Conservation (phyloP, 2,888 invertebrate species). For the Junonia oenone region DNA sequence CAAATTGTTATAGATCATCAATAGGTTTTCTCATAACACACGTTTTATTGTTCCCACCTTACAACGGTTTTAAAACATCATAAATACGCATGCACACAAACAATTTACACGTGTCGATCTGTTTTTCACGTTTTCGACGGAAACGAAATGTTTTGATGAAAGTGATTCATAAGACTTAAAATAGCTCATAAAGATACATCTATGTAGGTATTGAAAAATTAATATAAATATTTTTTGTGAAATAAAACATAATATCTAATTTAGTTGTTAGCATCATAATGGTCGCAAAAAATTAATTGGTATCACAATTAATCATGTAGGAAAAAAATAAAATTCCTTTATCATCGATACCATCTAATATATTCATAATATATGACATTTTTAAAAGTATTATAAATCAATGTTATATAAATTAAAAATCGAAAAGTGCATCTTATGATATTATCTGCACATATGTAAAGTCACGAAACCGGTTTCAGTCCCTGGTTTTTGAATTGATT, state of each 20-base stretch:
- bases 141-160: conserved; percentile 9
- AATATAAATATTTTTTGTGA: neutral
- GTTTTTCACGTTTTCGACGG: conserved; percentile 12
- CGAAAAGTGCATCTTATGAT: conserved; percentile 40
- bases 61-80: conserved; percentile 1
- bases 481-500: conserved; percentile 27
- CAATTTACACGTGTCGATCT: conserved; percentile 13
- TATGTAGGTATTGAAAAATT: neutral
- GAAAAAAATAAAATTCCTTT: conserved; percentile 6
- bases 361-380: conserved; percentile 21
- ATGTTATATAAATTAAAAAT: conserved; percentile 30
- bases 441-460: conserved; percentile 32
- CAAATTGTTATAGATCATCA: too few species aligned
- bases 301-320: conserved; percentile 9
- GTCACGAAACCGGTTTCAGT: conserved; percentile 28
- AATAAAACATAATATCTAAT: neutral
- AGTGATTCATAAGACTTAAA: conserved; percentile 7
- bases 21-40: neutral
- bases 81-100: conserved; percentile 4
- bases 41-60: neutral
- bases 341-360: conserved; percentile 18
- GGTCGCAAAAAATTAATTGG: conserved; percentile 3
- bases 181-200: neutral
- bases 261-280: neutral
- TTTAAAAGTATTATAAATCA: conserved; percentile 29